phyloP scores from a whole-genome alignment of 2,113 vertebrate species.

The Brachyistius frenatus region DNA sequence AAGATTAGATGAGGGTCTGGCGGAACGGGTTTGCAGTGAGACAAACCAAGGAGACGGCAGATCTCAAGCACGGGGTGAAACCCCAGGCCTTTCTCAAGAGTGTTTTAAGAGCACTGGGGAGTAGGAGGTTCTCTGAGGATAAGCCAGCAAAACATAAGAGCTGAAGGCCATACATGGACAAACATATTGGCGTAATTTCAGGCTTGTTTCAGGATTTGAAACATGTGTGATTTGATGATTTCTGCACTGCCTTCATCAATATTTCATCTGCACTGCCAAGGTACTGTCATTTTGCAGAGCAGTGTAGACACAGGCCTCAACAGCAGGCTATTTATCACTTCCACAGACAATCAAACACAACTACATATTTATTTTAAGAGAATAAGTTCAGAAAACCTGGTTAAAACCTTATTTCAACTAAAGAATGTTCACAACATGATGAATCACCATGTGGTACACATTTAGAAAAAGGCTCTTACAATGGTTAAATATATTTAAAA shows the following conservation, averaged over 20 bases:
- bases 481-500: no score
- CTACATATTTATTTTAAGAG: not conserved
- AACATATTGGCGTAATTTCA: constrained; percentile 64
- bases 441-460: not conserved
- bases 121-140: constrained; percentile 41
- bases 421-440: no score
- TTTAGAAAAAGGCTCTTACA: no score
- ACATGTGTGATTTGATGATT: constrained; percentile 41
- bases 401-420: not conserved
- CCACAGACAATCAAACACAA: not conserved
- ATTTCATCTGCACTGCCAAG: not conserved
- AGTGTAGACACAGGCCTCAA: not conserved
- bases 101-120: constrained; percentile 32
- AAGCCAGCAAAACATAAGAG: constrained; percentile 24
- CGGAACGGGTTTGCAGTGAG: constrained; percentile 38
- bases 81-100: constrained; percentile 12
- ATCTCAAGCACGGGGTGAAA: constrained; percentile 40
- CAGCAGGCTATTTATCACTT: not conserved
- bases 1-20: constrained; percentile 65
- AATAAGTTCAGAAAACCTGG: not conserved
- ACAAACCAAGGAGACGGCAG: constrained; percentile 46
- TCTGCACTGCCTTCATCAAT: constrained; percentile 25
- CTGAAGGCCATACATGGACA: constrained; percentile 53
- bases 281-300: constrained; percentile 10
- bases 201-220: constrained; percentile 43